phyloP scores from a whole-genome alignment of 2,888 invertebrate species.

The Stramonita haemastoma region DNA sequence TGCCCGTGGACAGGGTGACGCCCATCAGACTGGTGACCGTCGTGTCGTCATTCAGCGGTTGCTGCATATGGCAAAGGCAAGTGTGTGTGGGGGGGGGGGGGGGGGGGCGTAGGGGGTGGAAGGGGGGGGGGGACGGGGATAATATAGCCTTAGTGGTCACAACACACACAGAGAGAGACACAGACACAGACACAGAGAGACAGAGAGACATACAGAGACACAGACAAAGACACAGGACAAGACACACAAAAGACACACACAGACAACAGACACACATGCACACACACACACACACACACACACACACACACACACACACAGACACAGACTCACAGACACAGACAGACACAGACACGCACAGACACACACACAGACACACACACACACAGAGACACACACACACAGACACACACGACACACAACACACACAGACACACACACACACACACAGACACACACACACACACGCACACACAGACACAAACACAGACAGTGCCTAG shows the following conservation, averaged over 20 bases:
- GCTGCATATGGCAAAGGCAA: conserved; percentile 80
- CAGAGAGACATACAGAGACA: not conserved
- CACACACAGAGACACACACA: not conserved
- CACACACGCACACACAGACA: too few relatives aligned
- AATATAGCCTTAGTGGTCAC: too few relatives aligned
- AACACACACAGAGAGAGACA: not conserved
- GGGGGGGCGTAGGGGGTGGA: too few relatives aligned
- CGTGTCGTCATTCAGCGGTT: conserved; percentile 90
- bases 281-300: not conserved
- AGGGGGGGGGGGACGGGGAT: too few relatives aligned
- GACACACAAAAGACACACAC: too few relatives aligned
- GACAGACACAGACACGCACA: too few relatives aligned
- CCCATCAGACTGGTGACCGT: conserved; percentile 94
- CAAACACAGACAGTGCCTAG: too few relatives aligned
- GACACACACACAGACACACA: not conserved
- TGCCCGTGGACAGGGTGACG: conserved; percentile 92
- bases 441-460: too few relatives aligned
- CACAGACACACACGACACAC: not conserved
- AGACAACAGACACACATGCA: not conserved
- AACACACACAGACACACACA: too few relatives aligned
- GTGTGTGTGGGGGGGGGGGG: not conserved
- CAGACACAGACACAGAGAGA: not conserved
- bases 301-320: not conserved
- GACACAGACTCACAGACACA: too few relatives aligned
- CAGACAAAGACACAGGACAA: too few relatives aligned